Base-by-base conservation (phyloP, 2,888 invertebrate genomes). In the Sarcophaga caerulescens region DNA sequence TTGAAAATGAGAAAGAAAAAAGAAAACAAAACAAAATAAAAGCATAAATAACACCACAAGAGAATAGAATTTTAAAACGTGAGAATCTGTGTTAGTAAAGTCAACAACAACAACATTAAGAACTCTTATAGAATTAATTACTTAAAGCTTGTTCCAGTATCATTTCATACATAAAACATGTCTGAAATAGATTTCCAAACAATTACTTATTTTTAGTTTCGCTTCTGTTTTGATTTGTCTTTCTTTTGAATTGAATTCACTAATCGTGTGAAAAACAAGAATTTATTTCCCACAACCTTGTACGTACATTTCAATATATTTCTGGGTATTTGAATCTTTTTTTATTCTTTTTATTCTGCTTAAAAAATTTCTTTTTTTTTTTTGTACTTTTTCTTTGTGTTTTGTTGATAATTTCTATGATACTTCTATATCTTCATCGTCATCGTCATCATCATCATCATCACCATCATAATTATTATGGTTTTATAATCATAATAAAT, bases 251-350 rank as follows among this genome's bases (percentile, higher is more conserved):
- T 25, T 74, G 71, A 62, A 65, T 83, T 88, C 81, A 84, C 85
- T 84, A 84, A 89, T 89, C 89, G 90, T 92, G 92, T 88, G 91
- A 91, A 92, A 91, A 92, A 90, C 90, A 89, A 89, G 90, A 91
- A 92, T 90, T 87, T 85, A 81, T 88, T 91, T 91, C 91, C 89
- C 92, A 91, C 90, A 90, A 89, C 91, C 91, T 89, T 89, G 89
- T 90, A 85, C 87, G 68, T 77, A 87, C 70, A 81, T 87, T 88
- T 87, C 12, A 44, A 66, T 77, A 66, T 77, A 68, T 78, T 78
- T 78, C 21, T n/a, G 44, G 12, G 52, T 52, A 75, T 47, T 63
- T 35, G 3, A 25, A 11, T 74, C 52, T 66, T 52, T 52, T 25
- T 19, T 35, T 14, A 14, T 66, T 73, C 25, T 69, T 77, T 17